phyloP scores from a whole-genome alignment of 2,888 invertebrate genomes.

The Drosophila kuntzei region DNA sequence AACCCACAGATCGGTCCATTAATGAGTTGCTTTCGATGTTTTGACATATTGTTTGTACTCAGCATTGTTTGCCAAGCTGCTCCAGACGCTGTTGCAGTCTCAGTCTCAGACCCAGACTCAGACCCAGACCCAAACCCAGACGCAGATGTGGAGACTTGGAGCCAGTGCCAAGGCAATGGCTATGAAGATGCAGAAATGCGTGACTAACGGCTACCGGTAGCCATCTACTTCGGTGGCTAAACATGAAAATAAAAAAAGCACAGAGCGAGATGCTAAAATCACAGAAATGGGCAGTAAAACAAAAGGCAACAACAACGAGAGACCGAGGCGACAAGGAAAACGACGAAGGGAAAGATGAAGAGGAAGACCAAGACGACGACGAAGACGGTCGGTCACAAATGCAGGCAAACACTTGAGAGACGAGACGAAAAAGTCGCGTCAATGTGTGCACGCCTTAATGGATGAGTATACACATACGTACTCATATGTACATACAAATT shows the following conservation, averaged over 20 bases:
- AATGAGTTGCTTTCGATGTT: constrained; percentile 75
- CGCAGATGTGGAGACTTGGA: constrained; percentile 25
- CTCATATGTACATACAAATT: constrained; percentile 2
- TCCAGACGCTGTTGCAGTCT: constrained; percentile 47
- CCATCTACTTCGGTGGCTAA: constrained; percentile 81
- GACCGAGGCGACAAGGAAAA: constrained; percentile 2
- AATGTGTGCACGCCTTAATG: constrained; percentile 85
- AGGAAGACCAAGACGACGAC: constrained; percentile 18
- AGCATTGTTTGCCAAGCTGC: constrained; percentile 62
- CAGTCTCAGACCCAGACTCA: constrained; percentile 19
- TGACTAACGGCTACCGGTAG: constrained; percentile 81
- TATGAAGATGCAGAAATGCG: constrained; percentile 79
- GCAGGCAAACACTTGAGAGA: constrained; percentile 79
- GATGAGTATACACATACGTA: constrained; percentile 76
- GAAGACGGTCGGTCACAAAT: constrained; percentile 57
- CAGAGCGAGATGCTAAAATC: constrained; percentile 70
- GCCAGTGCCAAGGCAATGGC: constrained; percentile 41
- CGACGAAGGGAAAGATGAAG: constrained; percentile 14
- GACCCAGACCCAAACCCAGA: constrained; percentile 11
- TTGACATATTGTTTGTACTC: constrained; percentile 66
- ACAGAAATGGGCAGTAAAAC: constrained; percentile 74
- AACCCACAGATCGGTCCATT: constrained; percentile 60
- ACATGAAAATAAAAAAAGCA: constrained; percentile 67
- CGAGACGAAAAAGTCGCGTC: constrained; percentile 74
- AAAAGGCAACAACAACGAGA: constrained; percentile 57